Conservation (phyloP, 2,888 invertebrate genomes). For the Cephalotes varians region DNA sequence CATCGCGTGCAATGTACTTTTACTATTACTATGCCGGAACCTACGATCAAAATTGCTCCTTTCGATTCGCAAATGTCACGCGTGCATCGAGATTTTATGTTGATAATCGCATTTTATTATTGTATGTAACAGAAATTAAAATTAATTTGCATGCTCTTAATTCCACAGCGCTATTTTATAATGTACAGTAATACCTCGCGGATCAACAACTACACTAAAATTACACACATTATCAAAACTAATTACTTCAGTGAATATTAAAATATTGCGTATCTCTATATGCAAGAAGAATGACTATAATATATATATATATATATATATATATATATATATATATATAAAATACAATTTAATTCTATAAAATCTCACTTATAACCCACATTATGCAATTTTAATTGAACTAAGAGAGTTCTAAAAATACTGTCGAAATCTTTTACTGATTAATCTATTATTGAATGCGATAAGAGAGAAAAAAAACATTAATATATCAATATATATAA, state of each 20-base stretch:
- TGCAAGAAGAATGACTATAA: conserved; percentile 31
- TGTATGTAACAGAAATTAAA: conserved; percentile 20
- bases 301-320: too few relatives aligned
- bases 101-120: conserved; percentile 36
- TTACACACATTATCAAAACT: background rate
- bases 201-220: background rate
- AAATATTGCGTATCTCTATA: conserved; percentile 16
- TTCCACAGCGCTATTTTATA: background rate
- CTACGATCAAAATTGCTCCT: conserved; percentile 44
- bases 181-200: background rate
- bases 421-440: background rate
- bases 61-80: conserved; percentile 33
- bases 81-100: conserved; percentile 24
- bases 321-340: too few relatives aligned
- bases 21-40: conserved; percentile 54
- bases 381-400: background rate
- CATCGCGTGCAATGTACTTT: conserved; percentile 64
- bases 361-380: background rate
- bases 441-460: background rate
- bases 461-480: background rate
- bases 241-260: conserved; percentile 25
- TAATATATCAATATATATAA: background rate
- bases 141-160: conserved; percentile 21
- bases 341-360: conserved; percentile 23
- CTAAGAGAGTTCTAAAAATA: background rate